These are phyloP conservation scores for Ypsolopha scabrella DNA, from an alignment of 2,888 invertebrate species.

Conservation along the genomic window DNA sequence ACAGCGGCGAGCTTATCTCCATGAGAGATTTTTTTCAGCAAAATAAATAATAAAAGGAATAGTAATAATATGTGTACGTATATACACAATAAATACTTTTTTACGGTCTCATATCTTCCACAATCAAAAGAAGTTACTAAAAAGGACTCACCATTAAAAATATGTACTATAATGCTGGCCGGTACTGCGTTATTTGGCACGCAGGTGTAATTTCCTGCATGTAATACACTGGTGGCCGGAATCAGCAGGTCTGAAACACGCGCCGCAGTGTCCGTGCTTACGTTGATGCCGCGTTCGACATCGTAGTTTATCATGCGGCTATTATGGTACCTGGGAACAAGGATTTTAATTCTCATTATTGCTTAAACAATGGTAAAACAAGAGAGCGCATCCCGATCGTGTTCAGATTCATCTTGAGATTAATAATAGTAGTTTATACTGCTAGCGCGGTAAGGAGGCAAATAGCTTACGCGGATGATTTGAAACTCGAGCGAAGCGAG, in stretches of 20 bases:
- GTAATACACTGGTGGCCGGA: constrained; percentile 72
- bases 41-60: background rate
- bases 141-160: constrained; percentile 81
- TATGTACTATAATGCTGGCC: constrained; percentile 89
- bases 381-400: too few relatives aligned
- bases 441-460: too few relatives aligned
- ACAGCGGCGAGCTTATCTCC: too few relatives aligned
- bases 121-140: too few relatives aligned
- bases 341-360: background rate
- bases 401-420: too few relatives aligned
- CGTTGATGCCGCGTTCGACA: constrained; percentile 86
- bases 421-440: too few relatives aligned
- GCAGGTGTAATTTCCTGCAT: constrained; percentile 91
- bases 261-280: constrained; percentile 81
- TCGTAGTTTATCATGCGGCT: constrained; percentile 94
- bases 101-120: too few relatives aligned
- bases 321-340: constrained; percentile 79
- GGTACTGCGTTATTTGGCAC: constrained; percentile 90
- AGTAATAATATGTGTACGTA: too few relatives aligned
- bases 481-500: too few relatives aligned
- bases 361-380: too few relatives aligned
- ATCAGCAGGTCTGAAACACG: constrained; percentile 76
- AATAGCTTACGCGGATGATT: too few relatives aligned
- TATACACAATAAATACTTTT: too few relatives aligned
- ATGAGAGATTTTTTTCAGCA: background rate